Base-by-base conservation (phyloP, 2,113 vertebrate species). In the Xiphophorus hellerii region DNA sequence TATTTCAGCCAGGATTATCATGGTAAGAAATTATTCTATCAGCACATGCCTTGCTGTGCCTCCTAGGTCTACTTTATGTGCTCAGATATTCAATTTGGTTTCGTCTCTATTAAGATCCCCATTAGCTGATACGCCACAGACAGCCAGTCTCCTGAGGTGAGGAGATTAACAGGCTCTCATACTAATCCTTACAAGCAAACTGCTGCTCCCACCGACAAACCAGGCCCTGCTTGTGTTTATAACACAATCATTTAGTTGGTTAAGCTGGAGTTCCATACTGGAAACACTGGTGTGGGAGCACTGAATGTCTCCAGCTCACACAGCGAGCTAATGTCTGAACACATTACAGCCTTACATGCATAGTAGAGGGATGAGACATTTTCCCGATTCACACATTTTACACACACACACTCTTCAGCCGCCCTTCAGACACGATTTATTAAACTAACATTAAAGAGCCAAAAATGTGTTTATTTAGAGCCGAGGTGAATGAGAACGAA, bases 61-160 rank as follows among this genome's bases (percentile, higher is more conserved):
- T 78, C 84, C 72, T 74, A 77, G 66, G 69, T 76, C 84, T 74
- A 33, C 78, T 84, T 78, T 30, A 54, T 69, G 62, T 70, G 63
- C 82, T 78, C 78, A 67, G 66, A 89, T 87, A 90, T 92, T 90
- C 88, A 89, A 90, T 92, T 90, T 90, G 78, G 76, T 79, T 84
- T 85, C 74, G 76, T 81, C 82, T 88, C 88, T 87, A 90, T 85
- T 84, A 86, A 91, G 91, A 90, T 92, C 82, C 82, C 82, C 74
- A 90, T 90, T 85, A 90, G 88, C 85, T 84, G 89, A 92, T 90
- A 88, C 11, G 42, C 77, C 28, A 9, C 75, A 78, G 82, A 77
- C 76, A 81, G 74, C 62, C 79, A 29, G 80, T 84, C 88, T 89
- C 90, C 86, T 75, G 88, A 92, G 86, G 89, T 83, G 90, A 76